Base-by-base conservation (phyloP, 1,140 invertebrate genomes). In the Drosophila malerkotliana region DNA sequence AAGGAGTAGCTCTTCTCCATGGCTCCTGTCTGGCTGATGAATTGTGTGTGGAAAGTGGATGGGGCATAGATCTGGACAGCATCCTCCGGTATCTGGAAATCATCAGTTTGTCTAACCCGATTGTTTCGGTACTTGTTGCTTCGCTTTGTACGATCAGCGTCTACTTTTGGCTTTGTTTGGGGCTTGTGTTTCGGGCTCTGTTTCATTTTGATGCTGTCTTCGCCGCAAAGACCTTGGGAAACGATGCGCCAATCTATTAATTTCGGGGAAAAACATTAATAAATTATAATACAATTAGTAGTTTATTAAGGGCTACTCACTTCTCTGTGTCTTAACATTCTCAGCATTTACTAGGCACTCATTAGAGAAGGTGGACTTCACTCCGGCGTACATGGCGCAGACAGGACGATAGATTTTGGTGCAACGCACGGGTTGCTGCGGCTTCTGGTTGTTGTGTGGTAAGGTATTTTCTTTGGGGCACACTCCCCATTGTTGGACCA, bases 341-440 rank as follows among this genome's bases (percentile, higher is more conserved):
- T 91, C 90, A 1, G 89, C 85, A 48, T 91, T 79, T 4, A 91
- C 79, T 37, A 90, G 47, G 34, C 90, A 91, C 68, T 91, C 90
- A 47, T 91, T 91, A 52, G 73, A 61, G 30, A 91, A 91, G 54
- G 85, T 90, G 15, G 90, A 87, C 73, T 91, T 91, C 0, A 91
- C 90, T 6, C 82, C 90, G 4, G 77, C 71, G 30, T 88, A 90
- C 41, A 53, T 66, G 21, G 85, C 90, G 14, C 90, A 91, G 0
- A 91, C 90, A 1, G 90, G 90, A 28, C 80, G 81, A 45, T 88
- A 91, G 10, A 90, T 30, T 15, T 77, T 82, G 12, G 82, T 87
- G 59, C 90, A 91, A 12, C 90, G 90, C 6, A 91, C 56, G 4
- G 82, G 78, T n/a, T 58, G 71, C 1, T 66, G 49, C 1, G 57